Evolutionary conservation across 2,113 vertebrate species (phyloP).

Genomic region (Callocephalon fimbriatum): DNA sequence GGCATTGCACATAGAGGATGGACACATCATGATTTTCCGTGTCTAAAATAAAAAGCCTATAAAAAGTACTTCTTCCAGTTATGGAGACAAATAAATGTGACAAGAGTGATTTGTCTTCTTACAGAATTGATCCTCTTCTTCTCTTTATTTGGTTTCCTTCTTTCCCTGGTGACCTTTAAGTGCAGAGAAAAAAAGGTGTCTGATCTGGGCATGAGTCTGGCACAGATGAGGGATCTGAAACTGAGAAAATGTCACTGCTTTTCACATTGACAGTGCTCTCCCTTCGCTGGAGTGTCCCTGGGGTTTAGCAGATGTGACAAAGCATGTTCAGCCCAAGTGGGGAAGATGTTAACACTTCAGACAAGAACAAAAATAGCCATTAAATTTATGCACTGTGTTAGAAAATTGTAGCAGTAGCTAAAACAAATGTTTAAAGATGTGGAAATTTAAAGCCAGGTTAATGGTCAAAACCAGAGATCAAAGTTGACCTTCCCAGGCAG

Average conservation of each 20-base stretch:
- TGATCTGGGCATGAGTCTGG: neutral
- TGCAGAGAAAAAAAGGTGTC: neutral
- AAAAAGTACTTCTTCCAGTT: conserved; percentile 54
- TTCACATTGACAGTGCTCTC: neutral
- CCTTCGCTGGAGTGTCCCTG: neutral
- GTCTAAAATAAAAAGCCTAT: conserved; percentile 53
- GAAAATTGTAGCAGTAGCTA: neutral
- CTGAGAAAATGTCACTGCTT: neutral
- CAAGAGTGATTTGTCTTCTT: conserved; percentile 18
- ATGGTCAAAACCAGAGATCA: neutral
- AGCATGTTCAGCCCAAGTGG: neutral
- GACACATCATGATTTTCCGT: conserved; percentile 8
- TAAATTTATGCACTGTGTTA: neutral
- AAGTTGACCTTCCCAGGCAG: neutral
- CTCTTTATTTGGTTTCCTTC: neutral
- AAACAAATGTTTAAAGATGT: neutral
- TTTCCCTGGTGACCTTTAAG: neutral
- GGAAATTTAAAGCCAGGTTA: neutral
- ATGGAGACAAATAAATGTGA: conserved; percentile 35
- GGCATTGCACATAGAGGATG: neutral
- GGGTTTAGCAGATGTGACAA: neutral
- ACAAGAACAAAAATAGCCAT: neutral
- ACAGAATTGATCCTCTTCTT: neutral
- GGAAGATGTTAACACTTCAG: neutral
- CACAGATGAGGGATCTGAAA: neutral